These are phyloP conservation scores for Chrysolophus pictus DNA, from an alignment of 2,797 vertebrate species.

Conservation along the genomic window DNA sequence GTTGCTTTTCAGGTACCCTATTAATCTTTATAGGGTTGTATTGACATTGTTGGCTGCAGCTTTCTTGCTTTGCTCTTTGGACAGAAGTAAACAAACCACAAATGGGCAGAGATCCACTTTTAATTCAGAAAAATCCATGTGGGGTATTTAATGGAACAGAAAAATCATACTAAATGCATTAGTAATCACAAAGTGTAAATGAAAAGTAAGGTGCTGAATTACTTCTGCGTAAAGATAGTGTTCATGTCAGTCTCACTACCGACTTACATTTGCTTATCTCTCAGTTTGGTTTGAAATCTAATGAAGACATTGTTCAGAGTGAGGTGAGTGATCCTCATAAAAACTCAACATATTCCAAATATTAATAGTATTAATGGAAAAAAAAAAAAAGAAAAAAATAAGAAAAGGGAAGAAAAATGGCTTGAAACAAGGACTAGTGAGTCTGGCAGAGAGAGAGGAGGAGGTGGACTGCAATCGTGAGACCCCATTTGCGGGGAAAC, in stretches of 20 bases:
- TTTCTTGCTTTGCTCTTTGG: slow-evolving; percentile 38
- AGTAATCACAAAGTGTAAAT: slow-evolving; percentile 58
- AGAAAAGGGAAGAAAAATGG: neutral
- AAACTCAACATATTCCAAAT: slow-evolving; percentile 11
- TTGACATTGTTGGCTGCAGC: slow-evolving; percentile 60
- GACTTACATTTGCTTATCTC: slow-evolving; percentile 18
- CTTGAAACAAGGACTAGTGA: slow-evolving; percentile 12
- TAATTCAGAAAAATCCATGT: slow-evolving; percentile 56
- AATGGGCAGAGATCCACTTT: slow-evolving; percentile 2
- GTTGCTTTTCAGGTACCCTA: slow-evolving; percentile 78
- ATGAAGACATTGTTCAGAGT: slow-evolving; percentile 3
- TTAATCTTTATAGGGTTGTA: slow-evolving; percentile 79
- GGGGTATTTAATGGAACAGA: slow-evolving; percentile 52
- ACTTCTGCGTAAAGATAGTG: neutral
- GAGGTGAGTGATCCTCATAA: neutral
- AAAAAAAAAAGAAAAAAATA: neutral
- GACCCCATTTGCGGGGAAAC: slow-evolving; percentile 44
- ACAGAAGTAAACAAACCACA: slow-evolving; percentile 48
- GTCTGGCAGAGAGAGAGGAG: slow-evolving; percentile 20
- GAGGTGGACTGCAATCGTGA: slow-evolving; percentile 45
- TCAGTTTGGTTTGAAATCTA: slow-evolving; percentile 49
- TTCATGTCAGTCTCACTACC: neutral
- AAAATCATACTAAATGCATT: slow-evolving; percentile 57
- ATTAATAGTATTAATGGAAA: neutral
- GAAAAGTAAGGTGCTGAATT: neutral